Percentiles rank a stretch among this genome's conserved stretches.
These are phyloP conservation scores for Allobates femoralis DNA, from an alignment of 2,797 vertebrate species.

Conservation along the genomic window DNA sequence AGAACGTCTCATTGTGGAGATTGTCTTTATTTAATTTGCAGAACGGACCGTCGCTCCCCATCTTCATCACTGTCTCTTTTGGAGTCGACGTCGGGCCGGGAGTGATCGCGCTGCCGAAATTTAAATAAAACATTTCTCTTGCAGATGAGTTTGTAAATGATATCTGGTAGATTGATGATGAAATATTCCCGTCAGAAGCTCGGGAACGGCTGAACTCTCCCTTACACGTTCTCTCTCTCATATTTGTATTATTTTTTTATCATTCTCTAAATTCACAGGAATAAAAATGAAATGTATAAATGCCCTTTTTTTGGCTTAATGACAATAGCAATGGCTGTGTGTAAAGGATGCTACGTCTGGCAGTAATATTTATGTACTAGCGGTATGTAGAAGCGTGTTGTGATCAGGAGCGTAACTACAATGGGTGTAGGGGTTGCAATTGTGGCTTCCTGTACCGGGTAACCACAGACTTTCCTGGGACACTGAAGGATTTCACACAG, in stretches of 20 bases:
- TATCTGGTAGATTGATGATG: constrained; percentile 51
- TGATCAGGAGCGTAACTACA: too few species aligned
- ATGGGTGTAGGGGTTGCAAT: too few species aligned
- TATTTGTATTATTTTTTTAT: constrained; percentile 32
- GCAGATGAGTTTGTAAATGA: constrained; percentile 58
- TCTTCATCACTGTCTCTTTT: constrained; percentile 51
- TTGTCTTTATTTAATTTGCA: constrained; percentile 52
- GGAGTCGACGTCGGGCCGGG: constrained; percentile 6
- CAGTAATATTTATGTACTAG: neutral
- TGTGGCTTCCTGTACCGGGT: too few species aligned
- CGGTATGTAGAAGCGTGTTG: neutral
- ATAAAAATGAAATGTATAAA: constrained; percentile 37
- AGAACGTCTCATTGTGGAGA: constrained; percentile 37
- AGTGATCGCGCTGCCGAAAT: constrained; percentile 45
- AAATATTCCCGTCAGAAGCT: constrained; percentile 42
- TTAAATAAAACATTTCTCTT: constrained; percentile 60
- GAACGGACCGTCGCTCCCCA: constrained; percentile 12
- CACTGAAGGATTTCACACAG: too few species aligned
- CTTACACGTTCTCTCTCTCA: neutral
- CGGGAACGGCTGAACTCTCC: constrained; percentile 32
- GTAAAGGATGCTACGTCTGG: neutral
- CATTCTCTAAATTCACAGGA: constrained; percentile 11
- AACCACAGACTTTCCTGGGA: too few species aligned
- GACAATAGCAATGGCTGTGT: neutral
- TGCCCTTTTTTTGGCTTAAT: neutral